Evolutionary conservation across 1,140 invertebrate genomes (phyloP), one percentile per base, ranked within the genome.

Genomic region (Diuraphis noxia): DNA sequence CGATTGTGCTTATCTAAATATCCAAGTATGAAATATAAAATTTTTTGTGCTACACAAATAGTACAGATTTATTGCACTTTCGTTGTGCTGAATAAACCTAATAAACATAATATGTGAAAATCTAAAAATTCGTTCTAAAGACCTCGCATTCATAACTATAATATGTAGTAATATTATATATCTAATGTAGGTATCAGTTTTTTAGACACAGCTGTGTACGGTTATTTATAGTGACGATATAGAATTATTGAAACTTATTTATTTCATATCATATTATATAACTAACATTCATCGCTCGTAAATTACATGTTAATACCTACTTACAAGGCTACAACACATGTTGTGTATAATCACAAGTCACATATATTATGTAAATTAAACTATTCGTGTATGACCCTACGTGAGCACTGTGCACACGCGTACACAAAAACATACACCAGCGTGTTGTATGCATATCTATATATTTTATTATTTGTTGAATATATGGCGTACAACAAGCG

Each of bases 21-120:
- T n/a, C n/a, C n/a, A n/a, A n/a, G n/a, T n/a, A n/a, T n/a, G n/a
- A n/a, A n/a, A n/a, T n/a, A n/a, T n/a, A n/a, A n/a, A n/a, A n/a
- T n/a, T n/a, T n/a, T n/a, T n/a, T n/a, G n/a, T n/a, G n/a, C n/a
- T n/a, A n/a, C n/a, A 63, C 30, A n/a, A 63, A 63, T 63, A 10
- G 30, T n/a, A 4, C 3, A n/a, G 0, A n/a, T n/a, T 5, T n/a
- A n/a, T n/a, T 13, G 3, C 9, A n/a, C 13, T 30, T 25, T 25
- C 30, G 10, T n/a, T n/a, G 30, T 13, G 30, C 30, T 30, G 25
- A 8, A n/a, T n/a, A n/a, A 17, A 13, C 21, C 4, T 0, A 4
- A 56, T 30, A 30, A 56, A n/a, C 5, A 63, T 49, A n/a, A 17
- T 30, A 10, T 56, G 25, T n/a, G 30, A 63, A n/a, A n/a, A 5